Conservation (phyloP, 2,797 vertebrate species). For the Coluber constrictor region DNA sequence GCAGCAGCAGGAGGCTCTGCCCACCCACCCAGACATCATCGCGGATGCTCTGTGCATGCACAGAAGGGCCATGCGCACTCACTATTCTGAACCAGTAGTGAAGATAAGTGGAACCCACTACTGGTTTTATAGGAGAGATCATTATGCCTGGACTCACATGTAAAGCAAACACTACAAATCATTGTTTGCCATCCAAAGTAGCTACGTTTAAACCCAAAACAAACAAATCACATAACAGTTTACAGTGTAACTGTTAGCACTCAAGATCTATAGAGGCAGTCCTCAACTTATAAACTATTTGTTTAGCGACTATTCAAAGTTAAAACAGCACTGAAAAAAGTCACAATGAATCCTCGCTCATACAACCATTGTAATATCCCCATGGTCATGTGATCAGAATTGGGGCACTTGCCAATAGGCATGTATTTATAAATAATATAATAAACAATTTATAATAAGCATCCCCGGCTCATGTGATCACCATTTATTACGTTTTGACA, state of each 20-base stretch:
- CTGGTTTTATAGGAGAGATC: too few relatives aligned
- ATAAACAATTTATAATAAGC: background rate
- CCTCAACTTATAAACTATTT: too few relatives aligned
- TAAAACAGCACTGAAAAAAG: too few relatives aligned
- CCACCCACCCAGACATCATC: too few relatives aligned
- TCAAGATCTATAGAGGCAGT: background rate
- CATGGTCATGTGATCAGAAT: background rate
- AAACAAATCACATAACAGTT: background rate
- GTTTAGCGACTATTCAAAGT: too few relatives aligned
- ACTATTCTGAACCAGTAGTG: too few relatives aligned
- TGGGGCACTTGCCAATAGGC: background rate
- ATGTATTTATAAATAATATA: background rate
- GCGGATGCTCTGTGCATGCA: too few relatives aligned
- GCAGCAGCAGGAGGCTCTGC: too few relatives aligned
- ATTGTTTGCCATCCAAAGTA: background rate
- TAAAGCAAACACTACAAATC: background rate
- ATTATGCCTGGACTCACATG: background rate
- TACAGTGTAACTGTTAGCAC: background rate
- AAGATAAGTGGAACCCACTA: too few relatives aligned
- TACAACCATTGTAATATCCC: background rate
- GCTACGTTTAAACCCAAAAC: background rate
- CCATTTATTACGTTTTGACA: background rate
- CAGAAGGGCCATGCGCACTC: too few relatives aligned
- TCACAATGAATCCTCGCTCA: too few relatives aligned
- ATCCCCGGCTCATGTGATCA: too few relatives aligned